phyloP scores from a whole-genome alignment of 2,113 vertebrate genomes.

The Amblyopsis rosae region DNA sequence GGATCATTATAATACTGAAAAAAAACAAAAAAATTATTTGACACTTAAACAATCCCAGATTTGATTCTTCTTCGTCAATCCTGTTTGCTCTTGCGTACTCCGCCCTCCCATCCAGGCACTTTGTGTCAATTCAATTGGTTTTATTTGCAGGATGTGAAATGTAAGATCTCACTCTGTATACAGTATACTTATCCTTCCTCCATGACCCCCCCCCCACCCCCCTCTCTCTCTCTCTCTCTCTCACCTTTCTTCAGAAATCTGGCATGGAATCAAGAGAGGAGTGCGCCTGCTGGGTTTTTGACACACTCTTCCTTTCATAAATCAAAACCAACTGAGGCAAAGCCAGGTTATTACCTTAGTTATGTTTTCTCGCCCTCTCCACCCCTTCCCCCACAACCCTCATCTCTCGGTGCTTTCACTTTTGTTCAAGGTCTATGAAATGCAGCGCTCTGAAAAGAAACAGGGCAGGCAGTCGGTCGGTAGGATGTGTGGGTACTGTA shows the following conservation, averaged over 20 bases:
- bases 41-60: too few relatives aligned
- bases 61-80: slow-evolving; percentile 41
- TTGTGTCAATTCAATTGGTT: slow-evolving; percentile 55
- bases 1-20: slow-evolving; percentile 41
- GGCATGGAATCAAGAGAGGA: slow-evolving; percentile 56
- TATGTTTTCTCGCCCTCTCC: slow-evolving; percentile 37
- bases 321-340: slow-evolving; percentile 70
- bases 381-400: not conserved
- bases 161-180: not conserved
- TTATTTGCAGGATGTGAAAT: slow-evolving; percentile 55
- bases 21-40: too few relatives aligned
- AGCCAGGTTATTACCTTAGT: slow-evolving; percentile 72
- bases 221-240: slow-evolving; percentile 34
- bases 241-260: slow-evolving; percentile 50
- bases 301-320: slow-evolving; percentile 71
- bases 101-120: slow-evolving; percentile 36
- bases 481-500: slow-evolving; percentile 1
- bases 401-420: slow-evolving; percentile 35
- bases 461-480: slow-evolving; percentile 50
- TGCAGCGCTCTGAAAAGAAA: slow-evolving; percentile 57
- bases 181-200: slow-evolving; percentile 34
- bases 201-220: slow-evolving; percentile 45
- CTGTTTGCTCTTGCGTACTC: slow-evolving; percentile 11
- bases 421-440: slow-evolving; percentile 62
- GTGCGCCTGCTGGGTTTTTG: slow-evolving; percentile 65